Conservation (phyloP, 1,140 invertebrate species). For the Trypoxylus dichotomus region DNA sequence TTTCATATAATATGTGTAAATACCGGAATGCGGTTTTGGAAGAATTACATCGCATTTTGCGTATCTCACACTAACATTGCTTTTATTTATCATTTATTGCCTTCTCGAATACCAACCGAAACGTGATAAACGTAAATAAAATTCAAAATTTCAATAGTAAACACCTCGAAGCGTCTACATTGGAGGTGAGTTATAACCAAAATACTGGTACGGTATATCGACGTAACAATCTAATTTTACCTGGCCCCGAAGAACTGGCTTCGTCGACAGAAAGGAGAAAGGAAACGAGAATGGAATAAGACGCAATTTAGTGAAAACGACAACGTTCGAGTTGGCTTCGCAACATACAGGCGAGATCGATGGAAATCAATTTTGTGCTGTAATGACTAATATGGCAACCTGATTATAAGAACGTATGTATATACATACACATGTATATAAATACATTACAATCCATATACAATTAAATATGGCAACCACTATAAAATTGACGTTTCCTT, state of each 20-base stretch:
- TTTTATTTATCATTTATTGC: too few species aligned
- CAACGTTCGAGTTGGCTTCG: neutral
- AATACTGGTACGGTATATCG: neutral
- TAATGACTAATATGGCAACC: neutral
- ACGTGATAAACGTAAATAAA: slow-evolving; percentile 7
- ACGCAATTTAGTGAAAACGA: neutral
- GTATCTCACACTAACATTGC: too few species aligned
- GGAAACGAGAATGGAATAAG: neutral
- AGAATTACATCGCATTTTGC: too few species aligned
- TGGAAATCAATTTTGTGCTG: neutral
- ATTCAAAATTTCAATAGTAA: neutral
- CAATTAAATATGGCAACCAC: too few species aligned
- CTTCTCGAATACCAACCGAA: too few species aligned
- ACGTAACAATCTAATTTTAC: slow-evolving; percentile 21
- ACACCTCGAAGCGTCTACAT: slow-evolving; percentile 5
- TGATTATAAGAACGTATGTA: too few species aligned
- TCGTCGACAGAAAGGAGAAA: neutral
- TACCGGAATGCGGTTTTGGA: too few species aligned
- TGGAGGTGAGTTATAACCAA: neutral
- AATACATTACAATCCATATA: too few species aligned
- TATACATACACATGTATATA: too few species aligned
- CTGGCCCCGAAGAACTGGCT: neutral
- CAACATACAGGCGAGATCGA: neutral
- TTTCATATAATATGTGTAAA: too few species aligned
- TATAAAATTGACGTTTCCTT: too few species aligned